phyloP scores from a whole-genome alignment of 2,113 vertebrate species.

The Todiramphus saurophagus region DNA sequence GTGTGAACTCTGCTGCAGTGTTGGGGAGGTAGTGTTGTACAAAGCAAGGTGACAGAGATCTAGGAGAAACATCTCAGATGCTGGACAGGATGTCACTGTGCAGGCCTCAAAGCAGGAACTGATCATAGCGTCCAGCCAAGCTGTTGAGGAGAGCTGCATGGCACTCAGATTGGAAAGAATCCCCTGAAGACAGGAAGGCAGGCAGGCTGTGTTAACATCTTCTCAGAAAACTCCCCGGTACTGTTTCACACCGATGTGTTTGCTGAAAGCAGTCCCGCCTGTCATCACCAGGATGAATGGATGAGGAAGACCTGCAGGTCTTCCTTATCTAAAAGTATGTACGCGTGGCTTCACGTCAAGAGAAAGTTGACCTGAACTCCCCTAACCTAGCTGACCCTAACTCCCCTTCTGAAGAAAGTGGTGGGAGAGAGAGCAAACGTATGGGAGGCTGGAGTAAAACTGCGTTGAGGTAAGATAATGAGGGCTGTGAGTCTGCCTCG shows the following conservation, averaged over 20 bases:
- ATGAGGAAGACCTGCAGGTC: background rate
- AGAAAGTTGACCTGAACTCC: background rate
- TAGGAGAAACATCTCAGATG: background rate
- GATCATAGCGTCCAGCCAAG: background rate
- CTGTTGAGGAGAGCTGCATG: background rate
- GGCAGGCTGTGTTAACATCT: background rate
- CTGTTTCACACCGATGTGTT: rapidly evolving
- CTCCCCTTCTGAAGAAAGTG: background rate
- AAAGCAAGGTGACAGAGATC: background rate
- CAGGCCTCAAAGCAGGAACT: background rate
- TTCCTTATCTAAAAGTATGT: background rate
- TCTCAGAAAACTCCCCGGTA: background rate
- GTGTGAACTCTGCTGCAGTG: background rate
- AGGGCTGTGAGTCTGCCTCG: background rate
- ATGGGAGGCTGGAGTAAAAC: background rate
- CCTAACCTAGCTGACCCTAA: background rate
- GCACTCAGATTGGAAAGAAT: background rate
- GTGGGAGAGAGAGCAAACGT: background rate
- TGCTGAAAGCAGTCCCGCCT: background rate
- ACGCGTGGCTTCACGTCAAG: background rate
- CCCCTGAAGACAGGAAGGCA: background rate
- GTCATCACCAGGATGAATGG: background rate
- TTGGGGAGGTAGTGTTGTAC: background rate
- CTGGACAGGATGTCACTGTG: background rate
- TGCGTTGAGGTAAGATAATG: rapidly evolving